Conservation (phyloP, 2,888 invertebrate genomes). For the Molanna angustata region DNA sequence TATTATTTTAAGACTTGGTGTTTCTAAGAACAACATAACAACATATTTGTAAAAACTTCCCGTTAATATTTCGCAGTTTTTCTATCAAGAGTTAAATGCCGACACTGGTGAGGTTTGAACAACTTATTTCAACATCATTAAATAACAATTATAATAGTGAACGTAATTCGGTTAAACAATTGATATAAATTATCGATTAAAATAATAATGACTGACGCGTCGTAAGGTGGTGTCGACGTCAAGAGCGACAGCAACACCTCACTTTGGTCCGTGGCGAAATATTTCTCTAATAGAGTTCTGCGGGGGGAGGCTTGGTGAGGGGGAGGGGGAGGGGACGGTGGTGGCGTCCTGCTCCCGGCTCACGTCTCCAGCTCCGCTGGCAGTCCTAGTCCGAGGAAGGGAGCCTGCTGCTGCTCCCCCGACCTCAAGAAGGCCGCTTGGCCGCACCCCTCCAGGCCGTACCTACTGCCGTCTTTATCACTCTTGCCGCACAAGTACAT, state of each 20-base stretch:
- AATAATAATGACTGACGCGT: constrained; percentile 16
- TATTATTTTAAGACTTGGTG: too few relatives aligned
- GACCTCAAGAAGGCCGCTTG: constrained; percentile 59
- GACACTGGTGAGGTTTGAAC: too few relatives aligned
- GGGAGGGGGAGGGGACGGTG: constrained; percentile 10
- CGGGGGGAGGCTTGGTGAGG: constrained; percentile 1
- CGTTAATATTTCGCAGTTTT: too few relatives aligned
- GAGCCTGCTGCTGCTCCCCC: constrained; percentile 49
- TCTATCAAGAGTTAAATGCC: too few relatives aligned
- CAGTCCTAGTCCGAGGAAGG: constrained; percentile 58
- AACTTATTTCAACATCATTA: too few relatives aligned
- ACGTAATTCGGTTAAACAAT: constrained; percentile 9
- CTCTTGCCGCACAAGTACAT: constrained; percentile 34
- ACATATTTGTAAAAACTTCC: too few relatives aligned
- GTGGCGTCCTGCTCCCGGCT: constrained; percentile 20
- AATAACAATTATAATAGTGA: background rate
- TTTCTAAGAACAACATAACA: too few relatives aligned
- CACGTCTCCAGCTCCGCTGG: constrained; percentile 59
- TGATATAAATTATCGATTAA: constrained; percentile 2
- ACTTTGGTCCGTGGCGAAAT: constrained; percentile 23
- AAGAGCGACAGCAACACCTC: constrained; percentile 10
- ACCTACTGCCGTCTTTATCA: constrained; percentile 12
- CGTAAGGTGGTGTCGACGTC: background rate
- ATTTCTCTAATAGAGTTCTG: constrained; percentile 16
- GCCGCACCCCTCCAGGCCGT: constrained; percentile 54